A percentile compares a stretch with the other conserved stretches of the same genome.
Conservation (phyloP, 2,797 vertebrate genomes). For the Tolypeutes matacus region DNA sequence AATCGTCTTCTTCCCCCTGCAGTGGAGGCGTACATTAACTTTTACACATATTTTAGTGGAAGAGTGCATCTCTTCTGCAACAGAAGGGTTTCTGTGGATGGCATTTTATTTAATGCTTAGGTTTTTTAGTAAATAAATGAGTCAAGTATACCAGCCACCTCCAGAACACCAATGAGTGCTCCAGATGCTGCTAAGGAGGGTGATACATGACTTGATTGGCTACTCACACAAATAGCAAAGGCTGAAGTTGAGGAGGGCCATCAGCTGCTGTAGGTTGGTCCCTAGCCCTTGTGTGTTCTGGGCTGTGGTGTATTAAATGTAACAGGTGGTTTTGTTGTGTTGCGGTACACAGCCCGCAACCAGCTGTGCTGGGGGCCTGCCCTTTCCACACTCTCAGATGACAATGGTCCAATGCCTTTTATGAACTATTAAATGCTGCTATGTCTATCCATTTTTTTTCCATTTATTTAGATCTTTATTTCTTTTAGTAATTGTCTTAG, state of each 20-base stretch:
- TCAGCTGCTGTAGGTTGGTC: slow-evolving; percentile 51
- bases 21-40: neutral
- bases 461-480: too few relatives aligned
- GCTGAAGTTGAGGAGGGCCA: slow-evolving; percentile 72
- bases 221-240: slow-evolving; percentile 77
- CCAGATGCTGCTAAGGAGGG: slow-evolving; percentile 96
- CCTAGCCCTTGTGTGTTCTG: slow-evolving; percentile 59
- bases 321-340: neutral
- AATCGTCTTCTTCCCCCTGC: slow-evolving; percentile 62
- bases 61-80: slow-evolving; percentile 69
- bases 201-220: slow-evolving; percentile 89
- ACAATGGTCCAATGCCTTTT: slow-evolving; percentile 89
- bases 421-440: slow-evolving; percentile 93
- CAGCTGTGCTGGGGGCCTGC: slow-evolving; percentile 60
- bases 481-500: too few relatives aligned
- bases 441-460: slow-evolving; percentile 90
- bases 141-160: slow-evolving; percentile 91
- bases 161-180: slow-evolving; percentile 90
- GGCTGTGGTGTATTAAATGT: neutral
- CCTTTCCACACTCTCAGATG: slow-evolving; percentile 82
- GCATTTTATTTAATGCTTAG: slow-evolving; percentile 84
- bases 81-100: slow-evolving; percentile 66
- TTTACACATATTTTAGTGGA: slow-evolving; percentile 78
- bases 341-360: neutral
- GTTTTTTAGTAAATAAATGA: slow-evolving; percentile 71